phyloP scores from a whole-genome alignment of 2,888 invertebrate genomes.

The Dicyrtomina minuta region DNA sequence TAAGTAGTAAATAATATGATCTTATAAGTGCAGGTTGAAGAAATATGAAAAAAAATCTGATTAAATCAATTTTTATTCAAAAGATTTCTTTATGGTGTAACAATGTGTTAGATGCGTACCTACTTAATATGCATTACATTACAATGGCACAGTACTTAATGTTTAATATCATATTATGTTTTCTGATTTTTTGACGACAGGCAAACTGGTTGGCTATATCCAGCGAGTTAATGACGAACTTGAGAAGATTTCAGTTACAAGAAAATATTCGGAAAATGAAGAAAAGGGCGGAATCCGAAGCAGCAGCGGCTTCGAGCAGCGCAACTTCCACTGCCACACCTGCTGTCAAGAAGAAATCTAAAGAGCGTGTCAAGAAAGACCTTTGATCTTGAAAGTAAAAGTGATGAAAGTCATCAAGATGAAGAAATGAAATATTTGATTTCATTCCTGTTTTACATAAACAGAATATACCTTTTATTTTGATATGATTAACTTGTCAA shows the following conservation, averaged over 20 bases:
- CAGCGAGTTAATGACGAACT: conserved; percentile 79
- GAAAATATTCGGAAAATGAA: too few relatives aligned
- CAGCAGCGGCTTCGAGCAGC: too few relatives aligned
- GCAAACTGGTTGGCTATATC: conserved; percentile 83
- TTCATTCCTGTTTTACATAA: too few relatives aligned
- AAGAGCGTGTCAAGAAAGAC: conserved; percentile 14
- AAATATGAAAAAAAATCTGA: neutral
- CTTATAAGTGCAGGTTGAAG: too few relatives aligned
- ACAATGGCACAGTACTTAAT: too few relatives aligned
- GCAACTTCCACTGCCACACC: neutral
- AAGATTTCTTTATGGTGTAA: too few relatives aligned
- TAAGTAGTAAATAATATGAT: too few relatives aligned
- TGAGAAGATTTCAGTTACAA: conserved; percentile 74
- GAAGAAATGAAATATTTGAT: neutral
- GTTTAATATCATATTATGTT: neutral
- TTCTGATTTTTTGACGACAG: conserved; percentile 9
- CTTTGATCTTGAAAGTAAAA: neutral
- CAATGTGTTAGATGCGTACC: too few relatives aligned
- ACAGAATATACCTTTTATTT: too few relatives aligned
- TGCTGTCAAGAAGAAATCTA: conserved; percentile 15
- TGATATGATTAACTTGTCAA: too few relatives aligned
- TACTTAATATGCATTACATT: neutral
- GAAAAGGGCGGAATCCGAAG: too few relatives aligned
- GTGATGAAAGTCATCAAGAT: neutral
- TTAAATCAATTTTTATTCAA: neutral